Base-by-base conservation (phyloP, 2,797 vertebrate species). In the Hirundo rustica region DNA sequence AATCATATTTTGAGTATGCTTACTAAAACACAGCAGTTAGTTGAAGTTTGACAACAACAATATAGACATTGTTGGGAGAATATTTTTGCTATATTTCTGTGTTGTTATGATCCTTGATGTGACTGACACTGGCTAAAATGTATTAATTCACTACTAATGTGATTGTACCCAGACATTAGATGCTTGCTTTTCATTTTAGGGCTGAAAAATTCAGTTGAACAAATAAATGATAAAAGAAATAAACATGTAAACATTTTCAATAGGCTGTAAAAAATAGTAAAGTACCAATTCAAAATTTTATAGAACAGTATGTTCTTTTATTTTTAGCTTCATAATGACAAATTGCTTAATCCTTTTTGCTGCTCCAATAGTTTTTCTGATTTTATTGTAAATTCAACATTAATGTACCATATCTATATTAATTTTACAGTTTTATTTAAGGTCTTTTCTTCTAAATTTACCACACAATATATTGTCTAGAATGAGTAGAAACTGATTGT, bases 301-400 rank as follows among this genome's bases (percentile, higher is more conserved):
- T 78, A 51, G 47, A 80, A 80, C 16, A 55, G 20, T 38, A 51
- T 66, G 6, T 7, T 71, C 6, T 79, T 89, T 87, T 51, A 80
- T 89, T 58, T 89, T 65, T 74, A 16, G 11, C 21, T 89, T 93
- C 47, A 48, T 77, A 83, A 83, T 91, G 38, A 92, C 30, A 88
- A 75, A 81, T 68, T 87, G 26, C 30, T 88, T 95, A 85, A 68
- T 72, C 15, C 5, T 58, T 96, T 92, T 75, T 72, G 20, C 62
- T 75, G 44, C 45, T 94, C 16, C 44, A 89, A 19, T 83, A 77
- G 18, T 72, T 92, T 86, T 21, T 61, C 30, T 51, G 48, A 73
- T 87, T 96, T 94, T 74, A 58, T 77, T 91, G 18, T 51, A 93
- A 75, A 88, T 67, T 76, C 42, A 85, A 8, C 30, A 91, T 91